phyloP scores from a whole-genome alignment of 2,888 invertebrate species.

The Rhagium mordax region DNA sequence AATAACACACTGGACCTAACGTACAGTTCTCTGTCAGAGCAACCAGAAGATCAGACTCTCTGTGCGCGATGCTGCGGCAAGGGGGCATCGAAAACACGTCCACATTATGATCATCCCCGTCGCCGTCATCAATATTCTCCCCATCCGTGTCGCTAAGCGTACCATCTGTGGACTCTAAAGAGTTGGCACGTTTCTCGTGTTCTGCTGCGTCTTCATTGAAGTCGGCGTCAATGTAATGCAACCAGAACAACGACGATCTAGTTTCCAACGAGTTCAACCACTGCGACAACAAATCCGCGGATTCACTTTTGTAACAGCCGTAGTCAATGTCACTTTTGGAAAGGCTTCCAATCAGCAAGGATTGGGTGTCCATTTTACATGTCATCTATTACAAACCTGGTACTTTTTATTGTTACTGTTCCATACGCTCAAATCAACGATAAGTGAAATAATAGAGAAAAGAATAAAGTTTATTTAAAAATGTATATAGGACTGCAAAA shows the following conservation, averaged over 20 bases:
- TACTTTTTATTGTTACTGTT: not conserved
- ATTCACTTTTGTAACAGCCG: conserved; percentile 45
- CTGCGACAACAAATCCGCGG: conserved; percentile 59
- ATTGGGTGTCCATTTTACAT: conserved; percentile 55
- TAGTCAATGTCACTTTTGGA: conserved; percentile 52
- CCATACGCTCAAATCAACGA: not conserved
- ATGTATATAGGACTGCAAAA: not conserved
- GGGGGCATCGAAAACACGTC: conserved; percentile 54
- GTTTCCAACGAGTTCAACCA: conserved; percentile 67
- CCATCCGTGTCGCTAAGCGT: conserved; percentile 53
- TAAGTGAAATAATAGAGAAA: too few species aligned
- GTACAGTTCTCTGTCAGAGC: conserved; percentile 69
- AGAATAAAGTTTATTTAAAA: not conserved
- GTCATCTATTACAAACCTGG: conserved; percentile 1
- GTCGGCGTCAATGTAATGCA: conserved; percentile 63
- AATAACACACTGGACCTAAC: conserved; percentile 69
- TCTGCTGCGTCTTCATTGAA: conserved; percentile 48
- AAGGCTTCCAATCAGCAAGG: conserved; percentile 53
- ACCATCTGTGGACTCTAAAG: conserved; percentile 59
- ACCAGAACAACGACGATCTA: conserved; percentile 66
- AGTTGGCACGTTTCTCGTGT: conserved; percentile 57
- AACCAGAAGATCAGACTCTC: conserved; percentile 68
- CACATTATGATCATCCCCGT: conserved; percentile 46
- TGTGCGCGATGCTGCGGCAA: conserved; percentile 69
- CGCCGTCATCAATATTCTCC: conserved; percentile 53